Evolutionary conservation across 2,797 vertebrate species (phyloP).

Genomic region (Aplochiton taeniatus): DNA sequence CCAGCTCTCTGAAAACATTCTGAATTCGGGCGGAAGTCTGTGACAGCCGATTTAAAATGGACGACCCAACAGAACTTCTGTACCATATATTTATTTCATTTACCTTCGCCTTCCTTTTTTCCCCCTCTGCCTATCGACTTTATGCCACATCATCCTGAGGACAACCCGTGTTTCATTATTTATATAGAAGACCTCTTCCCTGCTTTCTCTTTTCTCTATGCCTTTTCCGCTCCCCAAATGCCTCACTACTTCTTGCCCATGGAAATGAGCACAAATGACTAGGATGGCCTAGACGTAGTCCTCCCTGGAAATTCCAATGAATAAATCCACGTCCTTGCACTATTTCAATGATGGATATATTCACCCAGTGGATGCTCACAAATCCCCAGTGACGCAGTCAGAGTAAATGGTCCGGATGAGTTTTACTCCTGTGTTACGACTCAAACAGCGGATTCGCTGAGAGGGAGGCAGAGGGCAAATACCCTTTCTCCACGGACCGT

Average conservation of each 20-base stretch:
- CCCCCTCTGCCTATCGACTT: conserved; percentile 24
- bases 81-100: conserved; percentile 33
- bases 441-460: conserved; percentile 34
- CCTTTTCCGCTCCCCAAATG: not conserved
- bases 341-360: conserved; percentile 18
- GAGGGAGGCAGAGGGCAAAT: conserved; percentile 20
- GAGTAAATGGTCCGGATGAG: conserved; percentile 11
- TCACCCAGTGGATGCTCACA: conserved; percentile 27
- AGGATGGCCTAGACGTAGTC: not conserved
- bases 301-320: conserved; percentile 7
- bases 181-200: not conserved
- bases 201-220: not conserved
- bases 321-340: conserved; percentile 18
- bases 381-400: conserved; percentile 22
- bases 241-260: not conserved
- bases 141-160: conserved; percentile 26
- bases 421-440: not conserved
- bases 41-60: conserved; percentile 67
- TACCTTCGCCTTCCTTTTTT: conserved; percentile 14
- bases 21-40: conserved; percentile 67
- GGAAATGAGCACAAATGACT: conserved; percentile 27
- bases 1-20: conserved; percentile 71
- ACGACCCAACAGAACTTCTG: conserved; percentile 44
- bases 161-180: not conserved
- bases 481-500: conserved; percentile 11